phyloP scores from a whole-genome alignment of 2,113 vertebrate genomes.

The Cyanistes caeruleus region DNA sequence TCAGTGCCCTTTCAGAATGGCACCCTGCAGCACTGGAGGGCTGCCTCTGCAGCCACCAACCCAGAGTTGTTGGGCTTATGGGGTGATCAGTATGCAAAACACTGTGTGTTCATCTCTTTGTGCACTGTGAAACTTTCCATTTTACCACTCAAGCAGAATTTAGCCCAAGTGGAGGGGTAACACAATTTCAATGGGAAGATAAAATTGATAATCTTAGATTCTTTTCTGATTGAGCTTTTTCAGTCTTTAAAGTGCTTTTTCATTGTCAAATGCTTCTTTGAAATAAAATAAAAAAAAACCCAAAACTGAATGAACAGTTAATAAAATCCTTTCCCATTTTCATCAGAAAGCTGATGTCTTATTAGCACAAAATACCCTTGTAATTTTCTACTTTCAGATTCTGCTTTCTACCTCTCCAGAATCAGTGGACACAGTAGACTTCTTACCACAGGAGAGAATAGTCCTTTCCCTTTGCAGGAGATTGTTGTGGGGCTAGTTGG shows the following conservation, averaged over 20 bases:
- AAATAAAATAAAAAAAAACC: not conserved
- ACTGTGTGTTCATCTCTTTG: not conserved
- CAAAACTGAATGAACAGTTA: not conserved
- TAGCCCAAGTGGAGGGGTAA: not conserved
- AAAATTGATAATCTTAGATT: not conserved
- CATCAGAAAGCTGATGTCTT: not conserved
- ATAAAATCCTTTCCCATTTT: not conserved
- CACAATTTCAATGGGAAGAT: not conserved
- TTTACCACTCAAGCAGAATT: not conserved
- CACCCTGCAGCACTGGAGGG: not conserved
- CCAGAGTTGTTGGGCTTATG: not conserved
- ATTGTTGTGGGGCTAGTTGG: not conserved
- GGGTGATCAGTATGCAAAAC: not conserved
- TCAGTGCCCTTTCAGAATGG: constrained; percentile 1
- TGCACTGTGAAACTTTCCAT: not conserved
- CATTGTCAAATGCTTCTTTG: not conserved
- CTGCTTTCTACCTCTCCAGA: not conserved
- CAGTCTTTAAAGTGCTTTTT: not conserved
- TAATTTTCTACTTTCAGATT: constrained; percentile 12
- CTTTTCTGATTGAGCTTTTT: not conserved
- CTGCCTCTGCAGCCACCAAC: not conserved
- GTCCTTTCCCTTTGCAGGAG: not conserved
- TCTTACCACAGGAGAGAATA: not conserved
- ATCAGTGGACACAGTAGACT: not conserved
- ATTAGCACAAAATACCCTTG: not conserved